Evolutionary conservation across 2,888 invertebrate species (phyloP).

Genomic region (Amblyteles armatorius): DNA sequence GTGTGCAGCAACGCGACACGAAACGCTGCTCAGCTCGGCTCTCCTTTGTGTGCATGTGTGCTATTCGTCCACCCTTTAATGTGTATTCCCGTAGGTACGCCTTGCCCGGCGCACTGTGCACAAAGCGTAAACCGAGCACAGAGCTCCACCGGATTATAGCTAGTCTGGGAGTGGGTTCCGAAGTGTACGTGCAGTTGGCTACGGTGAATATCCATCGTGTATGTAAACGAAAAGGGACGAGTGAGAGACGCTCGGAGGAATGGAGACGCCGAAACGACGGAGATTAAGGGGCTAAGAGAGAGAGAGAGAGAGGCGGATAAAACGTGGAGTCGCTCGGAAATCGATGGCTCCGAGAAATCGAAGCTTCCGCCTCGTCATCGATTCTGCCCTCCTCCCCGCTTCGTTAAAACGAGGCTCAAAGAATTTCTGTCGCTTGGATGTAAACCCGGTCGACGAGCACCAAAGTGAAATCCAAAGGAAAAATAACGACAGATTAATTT

Average conservation of each 20-base stretch:
- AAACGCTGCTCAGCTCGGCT: slow-evolving; percentile 50
- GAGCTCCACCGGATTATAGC: slow-evolving; percentile 10
- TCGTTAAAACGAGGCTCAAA: not conserved
- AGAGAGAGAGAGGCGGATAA: not conserved
- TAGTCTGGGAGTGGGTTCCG: not conserved
- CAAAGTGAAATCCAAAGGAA: not conserved
- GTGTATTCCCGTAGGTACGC: slow-evolving; percentile 19
- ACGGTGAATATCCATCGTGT: slow-evolving; percentile 1
- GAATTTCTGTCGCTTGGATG: not conserved
- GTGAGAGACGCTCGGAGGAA: too few relatives aligned
- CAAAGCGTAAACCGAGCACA: not conserved
- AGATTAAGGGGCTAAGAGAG: not conserved
- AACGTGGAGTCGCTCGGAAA: slow-evolving; percentile 11
- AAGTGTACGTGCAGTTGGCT: not conserved
- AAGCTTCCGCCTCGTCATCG: not conserved
- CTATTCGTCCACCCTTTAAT: slow-evolving; percentile 3
- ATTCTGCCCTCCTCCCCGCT: not conserved
- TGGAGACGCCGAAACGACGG: not conserved
- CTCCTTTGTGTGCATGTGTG: not conserved
- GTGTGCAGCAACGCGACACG: slow-evolving; percentile 55
- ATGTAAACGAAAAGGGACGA: slow-evolving; percentile 3
- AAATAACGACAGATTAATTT: not conserved
- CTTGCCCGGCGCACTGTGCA: not conserved
- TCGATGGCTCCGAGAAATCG: slow-evolving; percentile 6
- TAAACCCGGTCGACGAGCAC: not conserved